Percentiles rank a stretch among this genome's conserved stretches.
These are phyloP conservation scores for Lithodes maja DNA, from an alignment of 2,888 invertebrate genomes.

Conservation along the genomic window DNA sequence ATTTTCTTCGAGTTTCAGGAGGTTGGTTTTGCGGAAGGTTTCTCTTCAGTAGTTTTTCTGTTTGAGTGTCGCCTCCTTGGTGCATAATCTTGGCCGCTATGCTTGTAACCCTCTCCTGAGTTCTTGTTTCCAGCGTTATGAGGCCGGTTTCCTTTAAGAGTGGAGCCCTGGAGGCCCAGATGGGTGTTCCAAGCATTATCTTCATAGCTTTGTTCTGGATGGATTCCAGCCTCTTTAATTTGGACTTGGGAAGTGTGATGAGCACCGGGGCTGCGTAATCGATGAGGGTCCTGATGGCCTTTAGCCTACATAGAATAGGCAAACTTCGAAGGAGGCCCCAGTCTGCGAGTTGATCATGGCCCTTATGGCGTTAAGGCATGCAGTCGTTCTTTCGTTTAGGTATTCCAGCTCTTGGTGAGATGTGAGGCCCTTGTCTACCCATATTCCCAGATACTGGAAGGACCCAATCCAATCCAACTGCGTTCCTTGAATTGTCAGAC, in stretches of 20 bases:
- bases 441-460: constrained; percentile 12
- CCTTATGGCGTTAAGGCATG: not conserved
- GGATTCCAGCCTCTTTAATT: not conserved
- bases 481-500: not conserved
- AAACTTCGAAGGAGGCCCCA: not conserved
- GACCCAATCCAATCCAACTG: not conserved
- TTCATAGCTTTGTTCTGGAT: not conserved
- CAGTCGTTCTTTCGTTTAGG: not conserved
- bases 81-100: not conserved
- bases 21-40: not conserved
- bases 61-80: not conserved
- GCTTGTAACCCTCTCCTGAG: not conserved
- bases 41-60: not conserved
- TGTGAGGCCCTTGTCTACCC: constrained; percentile 1
- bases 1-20: not conserved
- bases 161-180: not conserved
- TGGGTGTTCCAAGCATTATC: not conserved
- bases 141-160: not conserved
- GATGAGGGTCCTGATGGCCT: not conserved
- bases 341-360: not conserved
- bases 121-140: not conserved
- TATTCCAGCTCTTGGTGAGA: not conserved
- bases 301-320: not conserved
- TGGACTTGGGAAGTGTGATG: not conserved
- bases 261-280: not conserved